Evolutionary conservation across 2,888 invertebrate genomes (phyloP), one percentile per base, ranked within the genome.

Genomic region (Abrostola triplasia): DNA sequence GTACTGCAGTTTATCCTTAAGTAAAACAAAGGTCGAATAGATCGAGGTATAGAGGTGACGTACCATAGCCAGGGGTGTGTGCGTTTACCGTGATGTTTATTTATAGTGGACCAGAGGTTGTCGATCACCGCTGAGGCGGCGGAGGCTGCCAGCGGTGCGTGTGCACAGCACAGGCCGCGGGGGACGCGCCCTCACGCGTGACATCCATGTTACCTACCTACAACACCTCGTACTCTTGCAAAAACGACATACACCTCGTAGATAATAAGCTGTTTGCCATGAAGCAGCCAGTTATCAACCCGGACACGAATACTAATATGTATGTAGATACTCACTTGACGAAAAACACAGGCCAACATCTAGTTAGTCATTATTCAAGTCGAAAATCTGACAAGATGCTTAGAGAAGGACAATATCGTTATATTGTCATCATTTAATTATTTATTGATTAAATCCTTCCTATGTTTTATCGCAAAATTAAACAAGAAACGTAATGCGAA

Each of bases 131-230:
- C 71, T 81, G 82, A 77, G 78, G 79, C 78, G 80, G 73, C 76
- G 75, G 74, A 76, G 84, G 82, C 81, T 85, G 82, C 66, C 89
- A 91, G 64, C 86, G 91, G 92, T 91, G 92, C 93, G 93, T 89
- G 85, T 83, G 85, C 83, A 62, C 84, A 83, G 79, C 87, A 85
- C 80, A 73, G 80, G 63, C 79, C 70, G 48, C 67, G 55, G 47
- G 73, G 64, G 76, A 73, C 71, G 77, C 62, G 82, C 88, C 84
- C 74, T 90, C 85, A 88, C 83, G 89, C 92, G 88, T 92, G 83
- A 86, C 83, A 76, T 81, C 73, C 69, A 77, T 74, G 40, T 75
- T 79, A 81, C 76, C 77, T 77, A 80, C 73, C 53, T 68, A 66
- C 42, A 61, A 36, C 67, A 64, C 55, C n/a, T 57, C 56, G 13